These are phyloP conservation scores for Brenthis hecate DNA, from an alignment of 2,888 invertebrate species.

Conservation along the genomic window DNA sequence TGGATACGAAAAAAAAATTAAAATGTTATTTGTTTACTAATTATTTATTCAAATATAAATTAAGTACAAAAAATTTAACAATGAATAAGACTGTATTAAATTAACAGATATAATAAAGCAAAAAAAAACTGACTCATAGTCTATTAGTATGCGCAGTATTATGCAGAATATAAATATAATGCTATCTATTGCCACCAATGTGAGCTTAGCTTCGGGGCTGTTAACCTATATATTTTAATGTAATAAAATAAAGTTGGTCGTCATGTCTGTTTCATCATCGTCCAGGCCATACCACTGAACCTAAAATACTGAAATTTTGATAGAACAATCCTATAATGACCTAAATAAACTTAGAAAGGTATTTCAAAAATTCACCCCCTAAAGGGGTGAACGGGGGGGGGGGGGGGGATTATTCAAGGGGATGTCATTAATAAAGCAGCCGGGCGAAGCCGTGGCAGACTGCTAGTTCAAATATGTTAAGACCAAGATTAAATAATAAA, in stretches of 20 bases:
- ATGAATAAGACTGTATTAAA: conserved; percentile 18
- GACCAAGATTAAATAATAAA: conserved; percentile 28
- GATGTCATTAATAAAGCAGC: too few relatives aligned
- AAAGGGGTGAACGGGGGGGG: too few relatives aligned
- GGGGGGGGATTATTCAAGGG: too few relatives aligned
- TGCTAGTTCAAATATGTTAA: conserved; percentile 13
- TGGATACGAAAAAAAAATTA: conserved; percentile 32
- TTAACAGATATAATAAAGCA: conserved; percentile 16
- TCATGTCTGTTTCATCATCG: too few relatives aligned
- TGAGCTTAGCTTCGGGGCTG: conserved; percentile 17
- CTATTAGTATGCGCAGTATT: conserved; percentile 22
- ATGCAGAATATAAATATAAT: conserved; percentile 15
- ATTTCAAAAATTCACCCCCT: too few relatives aligned
- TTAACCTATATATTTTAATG: not conserved
- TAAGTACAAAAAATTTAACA: conserved; percentile 21
- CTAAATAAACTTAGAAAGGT: too few relatives aligned
- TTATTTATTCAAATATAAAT: conserved; percentile 28
- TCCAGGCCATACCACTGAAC: too few relatives aligned
- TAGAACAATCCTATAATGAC: too few relatives aligned
- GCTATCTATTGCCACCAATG: conserved; percentile 7
- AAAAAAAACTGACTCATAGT: conserved; percentile 11
- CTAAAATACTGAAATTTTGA: too few relatives aligned
- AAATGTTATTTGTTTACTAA: conserved; percentile 27
- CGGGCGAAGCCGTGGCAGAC: too few relatives aligned
- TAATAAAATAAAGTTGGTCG: too few relatives aligned